Percentiles rank a stretch among this genome's conserved stretches.
phyloP scores from a whole-genome alignment of 2,113 vertebrate genomes.

The Corapipo altera region DNA sequence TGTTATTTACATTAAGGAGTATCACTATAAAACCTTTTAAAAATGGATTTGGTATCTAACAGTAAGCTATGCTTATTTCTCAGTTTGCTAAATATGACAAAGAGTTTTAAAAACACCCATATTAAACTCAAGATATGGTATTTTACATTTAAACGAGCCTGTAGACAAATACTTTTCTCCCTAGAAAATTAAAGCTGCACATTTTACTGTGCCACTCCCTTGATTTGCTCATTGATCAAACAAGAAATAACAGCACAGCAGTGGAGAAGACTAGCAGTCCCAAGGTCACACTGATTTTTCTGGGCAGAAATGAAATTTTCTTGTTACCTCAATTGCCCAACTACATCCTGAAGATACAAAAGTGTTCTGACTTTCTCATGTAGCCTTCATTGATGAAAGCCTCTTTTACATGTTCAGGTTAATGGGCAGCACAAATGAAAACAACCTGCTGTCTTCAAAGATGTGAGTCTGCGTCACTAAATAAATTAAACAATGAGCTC shows the following conservation, averaged over 20 bases:
- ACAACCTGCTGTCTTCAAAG: neutral
- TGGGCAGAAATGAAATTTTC: neutral
- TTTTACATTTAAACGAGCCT: neutral
- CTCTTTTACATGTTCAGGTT: neutral
- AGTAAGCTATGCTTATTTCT: neutral
- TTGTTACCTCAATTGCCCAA: neutral
- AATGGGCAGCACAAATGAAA: neutral
- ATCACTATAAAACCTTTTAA: neutral
- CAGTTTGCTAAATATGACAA: neutral
- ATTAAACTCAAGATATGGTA: neutral
- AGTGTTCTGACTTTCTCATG: neutral
- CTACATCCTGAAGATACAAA: neutral
- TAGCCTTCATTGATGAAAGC: neutral
- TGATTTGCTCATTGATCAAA: neutral
- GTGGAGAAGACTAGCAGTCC: neutral
- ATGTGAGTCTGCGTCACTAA: neutral
- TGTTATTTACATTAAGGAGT: slow-evolving; percentile 37
- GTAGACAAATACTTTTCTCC: neutral
- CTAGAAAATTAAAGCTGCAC: neutral
- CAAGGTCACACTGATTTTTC: neutral
- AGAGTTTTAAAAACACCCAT: neutral
- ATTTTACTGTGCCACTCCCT: neutral
- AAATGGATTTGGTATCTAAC: neutral
- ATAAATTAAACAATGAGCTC: neutral
- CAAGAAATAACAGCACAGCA: neutral